A percentile compares a stretch with the other conserved stretches of the same genome.
These are phyloP conservation scores for Campoplex nolae DNA, from an alignment of 2,888 invertebrate genomes.

Conservation along the genomic window DNA sequence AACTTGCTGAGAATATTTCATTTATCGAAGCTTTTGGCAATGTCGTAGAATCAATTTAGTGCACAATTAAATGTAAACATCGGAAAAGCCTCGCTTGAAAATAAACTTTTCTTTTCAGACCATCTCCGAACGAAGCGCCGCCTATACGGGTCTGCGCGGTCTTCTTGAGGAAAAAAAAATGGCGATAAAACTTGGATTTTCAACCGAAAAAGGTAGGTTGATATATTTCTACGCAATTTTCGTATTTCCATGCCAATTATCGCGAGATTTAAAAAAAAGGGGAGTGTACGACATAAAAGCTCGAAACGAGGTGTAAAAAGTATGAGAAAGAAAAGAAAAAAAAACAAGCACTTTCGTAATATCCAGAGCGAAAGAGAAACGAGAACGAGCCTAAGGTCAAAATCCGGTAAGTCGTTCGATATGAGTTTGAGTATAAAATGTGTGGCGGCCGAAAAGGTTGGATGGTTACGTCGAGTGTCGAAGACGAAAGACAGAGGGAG, in stretches of 20 bases:
- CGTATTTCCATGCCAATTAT: background rate
- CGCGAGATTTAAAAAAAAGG: background rate
- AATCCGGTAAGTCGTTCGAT: constrained; percentile 9
- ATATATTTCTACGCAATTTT: background rate
- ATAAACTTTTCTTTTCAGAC: background rate
- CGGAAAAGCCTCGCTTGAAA: background rate
- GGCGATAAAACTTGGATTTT: background rate
- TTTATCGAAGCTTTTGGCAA: background rate
- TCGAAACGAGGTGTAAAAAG: constrained; percentile 1
- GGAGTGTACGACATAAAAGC: background rate
- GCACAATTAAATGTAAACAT: background rate
- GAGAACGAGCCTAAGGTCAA: constrained; percentile 13
- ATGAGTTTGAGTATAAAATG: constrained; percentile 9
- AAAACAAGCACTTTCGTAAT: constrained; percentile 14
- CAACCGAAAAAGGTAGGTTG: background rate
- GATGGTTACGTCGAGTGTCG: constrained; percentile 18
- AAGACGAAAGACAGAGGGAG: background rate
- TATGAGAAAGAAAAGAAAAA: background rate
- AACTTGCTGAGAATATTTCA: background rate
- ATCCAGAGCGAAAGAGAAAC: constrained; percentile 22
- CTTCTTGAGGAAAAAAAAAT: background rate
- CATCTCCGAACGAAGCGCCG: background rate
- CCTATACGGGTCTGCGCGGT: background rate
- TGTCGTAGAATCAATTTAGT: background rate
- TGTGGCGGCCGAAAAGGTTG: constrained; percentile 25